These are phyloP conservation scores for Philypnodon macrostomus DNA, from an alignment of 2,797 vertebrate genomes.

Conservation along the genomic window DNA sequence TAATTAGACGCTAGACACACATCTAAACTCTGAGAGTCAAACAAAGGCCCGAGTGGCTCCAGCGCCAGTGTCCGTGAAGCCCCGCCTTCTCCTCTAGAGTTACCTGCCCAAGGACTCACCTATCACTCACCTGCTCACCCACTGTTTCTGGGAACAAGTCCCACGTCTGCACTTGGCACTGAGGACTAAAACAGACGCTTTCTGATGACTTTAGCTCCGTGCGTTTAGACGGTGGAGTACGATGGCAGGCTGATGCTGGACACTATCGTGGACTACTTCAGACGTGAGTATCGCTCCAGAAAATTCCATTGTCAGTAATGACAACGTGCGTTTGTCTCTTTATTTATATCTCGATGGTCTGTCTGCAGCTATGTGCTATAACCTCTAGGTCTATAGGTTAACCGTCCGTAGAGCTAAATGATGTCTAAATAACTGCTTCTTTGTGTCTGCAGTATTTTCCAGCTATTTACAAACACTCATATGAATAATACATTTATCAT, in stretches of 20 bases:
- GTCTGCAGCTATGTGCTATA: neutral
- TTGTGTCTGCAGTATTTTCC: neutral
- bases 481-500: neutral
- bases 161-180: neutral
- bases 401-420: too few species aligned
- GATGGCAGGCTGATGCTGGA: slow-evolving; percentile 52
- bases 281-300: slow-evolving; percentile 38
- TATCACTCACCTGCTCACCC: slow-evolving; percentile 30
- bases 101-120: slow-evolving; percentile 64
- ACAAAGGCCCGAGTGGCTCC: neutral
- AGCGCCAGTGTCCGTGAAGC: slow-evolving; percentile 13
- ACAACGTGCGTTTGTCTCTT: neutral
- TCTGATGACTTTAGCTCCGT: neutral
- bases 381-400: neutral
- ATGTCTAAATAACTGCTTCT: too few species aligned
- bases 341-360: too few species aligned
- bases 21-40: neutral
- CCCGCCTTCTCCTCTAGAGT: slow-evolving; percentile 60
- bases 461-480: neutral
- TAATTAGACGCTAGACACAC: neutral
- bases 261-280: slow-evolving; percentile 23
- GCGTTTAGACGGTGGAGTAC: neutral
- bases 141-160: slow-evolving; percentile 5
- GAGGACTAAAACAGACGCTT: neutral
- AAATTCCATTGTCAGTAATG: slow-evolving; percentile 41